Percentiles rank a stretch among this genome's conserved stretches.
Evolutionary conservation across 2,797 vertebrate genomes (phyloP).

Genomic region (Poeciliopsis turneri): DNA sequence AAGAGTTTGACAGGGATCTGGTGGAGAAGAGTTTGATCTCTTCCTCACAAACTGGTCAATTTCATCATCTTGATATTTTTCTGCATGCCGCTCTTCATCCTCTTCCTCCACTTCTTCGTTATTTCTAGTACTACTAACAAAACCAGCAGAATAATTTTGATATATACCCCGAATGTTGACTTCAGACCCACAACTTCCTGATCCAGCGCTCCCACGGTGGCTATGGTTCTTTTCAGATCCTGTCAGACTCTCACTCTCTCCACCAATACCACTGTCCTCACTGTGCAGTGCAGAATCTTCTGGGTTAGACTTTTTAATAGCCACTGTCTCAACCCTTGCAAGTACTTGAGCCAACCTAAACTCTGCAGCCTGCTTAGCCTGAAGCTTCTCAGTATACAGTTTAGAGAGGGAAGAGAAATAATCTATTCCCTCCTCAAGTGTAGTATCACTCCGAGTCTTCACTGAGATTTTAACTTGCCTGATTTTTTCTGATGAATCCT

Average conservation of each 20-base stretch:
- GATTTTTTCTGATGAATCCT: slow-evolving; percentile 87
- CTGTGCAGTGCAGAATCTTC: slow-evolving; percentile 88
- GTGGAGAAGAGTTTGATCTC: slow-evolving; percentile 74
- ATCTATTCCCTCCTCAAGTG: slow-evolving; percentile 82
- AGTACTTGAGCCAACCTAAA: slow-evolving; percentile 77
- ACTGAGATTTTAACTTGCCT: slow-evolving; percentile 77
- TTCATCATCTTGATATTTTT: slow-evolving; percentile 61
- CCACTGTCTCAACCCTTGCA: slow-evolving; percentile 80
- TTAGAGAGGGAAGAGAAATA: slow-evolving; percentile 82
- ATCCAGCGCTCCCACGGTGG: slow-evolving; percentile 69
- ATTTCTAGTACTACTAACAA: slow-evolving; percentile 45
- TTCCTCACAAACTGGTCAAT: slow-evolving; percentile 57
- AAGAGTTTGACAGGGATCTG: slow-evolving; percentile 56
- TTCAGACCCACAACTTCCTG: slow-evolving; percentile 63
- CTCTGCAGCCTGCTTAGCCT: slow-evolving; percentile 80
- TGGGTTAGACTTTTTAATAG: slow-evolving; percentile 57
- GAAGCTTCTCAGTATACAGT: slow-evolving; percentile 81
- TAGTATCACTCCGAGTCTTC: slow-evolving; percentile 75
- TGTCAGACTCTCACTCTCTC: slow-evolving; percentile 86
- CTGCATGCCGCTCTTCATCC: slow-evolving; percentile 49
- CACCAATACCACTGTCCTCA: slow-evolving; percentile 93
- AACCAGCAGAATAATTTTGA: slow-evolving; percentile 48
- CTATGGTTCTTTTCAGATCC: slow-evolving; percentile 67
- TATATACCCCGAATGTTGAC: slow-evolving; percentile 31
- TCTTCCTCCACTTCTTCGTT: slow-evolving; percentile 59